Conservation (phyloP, 2,113 vertebrate species). For the Gymnorhina tibicen region DNA sequence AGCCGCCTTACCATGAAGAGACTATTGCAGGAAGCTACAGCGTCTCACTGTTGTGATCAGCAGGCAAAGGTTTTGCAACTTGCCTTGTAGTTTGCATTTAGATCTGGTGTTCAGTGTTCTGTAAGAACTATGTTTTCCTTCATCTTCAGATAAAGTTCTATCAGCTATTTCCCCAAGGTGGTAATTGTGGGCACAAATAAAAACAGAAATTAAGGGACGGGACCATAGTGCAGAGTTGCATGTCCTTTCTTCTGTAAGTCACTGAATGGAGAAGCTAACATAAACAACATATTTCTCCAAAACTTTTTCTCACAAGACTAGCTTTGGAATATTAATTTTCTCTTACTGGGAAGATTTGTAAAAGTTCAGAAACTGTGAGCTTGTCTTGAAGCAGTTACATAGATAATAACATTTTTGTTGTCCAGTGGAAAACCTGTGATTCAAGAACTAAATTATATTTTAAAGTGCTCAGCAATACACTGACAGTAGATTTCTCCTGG, state of each 20-base stretch:
- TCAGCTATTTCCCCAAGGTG: background rate
- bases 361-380: background rate
- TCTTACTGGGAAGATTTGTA: background rate
- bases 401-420: background rate
- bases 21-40: background rate
- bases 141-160: background rate
- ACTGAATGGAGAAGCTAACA: background rate
- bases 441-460: background rate
- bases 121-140: background rate
- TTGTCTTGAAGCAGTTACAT: background rate
- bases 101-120: background rate
- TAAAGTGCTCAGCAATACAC: background rate
- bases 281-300: background rate
- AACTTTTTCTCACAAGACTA: background rate
- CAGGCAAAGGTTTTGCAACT: background rate
- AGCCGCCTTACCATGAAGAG: background rate
- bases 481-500: background rate
- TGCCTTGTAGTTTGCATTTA: background rate
- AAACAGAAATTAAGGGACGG: background rate
- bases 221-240: background rate
- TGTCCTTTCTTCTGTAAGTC: background rate
- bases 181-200: background rate
- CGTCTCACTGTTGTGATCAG: background rate
- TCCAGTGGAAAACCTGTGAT: background rate
- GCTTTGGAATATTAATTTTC: background rate